A percentile compares a stretch with the other conserved stretches of the same genome.
phyloP scores from a whole-genome alignment of 2,797 vertebrate genomes.

The Melanotaenia maccullochi region DNA sequence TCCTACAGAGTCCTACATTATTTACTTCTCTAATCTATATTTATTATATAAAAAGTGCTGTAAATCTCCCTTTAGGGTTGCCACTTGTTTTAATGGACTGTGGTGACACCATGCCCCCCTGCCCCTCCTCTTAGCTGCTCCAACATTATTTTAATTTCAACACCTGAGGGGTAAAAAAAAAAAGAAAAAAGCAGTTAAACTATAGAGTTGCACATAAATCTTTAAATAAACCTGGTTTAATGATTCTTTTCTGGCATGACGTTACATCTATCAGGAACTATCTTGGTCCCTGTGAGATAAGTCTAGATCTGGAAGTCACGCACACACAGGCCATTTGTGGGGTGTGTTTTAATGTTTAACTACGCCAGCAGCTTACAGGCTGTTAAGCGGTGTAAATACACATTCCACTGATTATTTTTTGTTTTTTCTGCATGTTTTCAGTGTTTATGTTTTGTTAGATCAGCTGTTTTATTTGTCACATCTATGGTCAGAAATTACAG shows the following conservation, averaged over 20 bases:
- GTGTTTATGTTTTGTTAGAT: background rate
- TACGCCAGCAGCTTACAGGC: too few species aligned
- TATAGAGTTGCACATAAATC: slow-evolving; percentile 70
- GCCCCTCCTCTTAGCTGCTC: slow-evolving; percentile 35
- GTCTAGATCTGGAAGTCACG: background rate
- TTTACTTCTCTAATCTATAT: slow-evolving; percentile 63
- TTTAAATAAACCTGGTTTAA: slow-evolving; percentile 71
- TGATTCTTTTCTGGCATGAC: slow-evolving; percentile 47
- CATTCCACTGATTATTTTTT: background rate
- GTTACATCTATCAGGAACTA: slow-evolving; percentile 29
- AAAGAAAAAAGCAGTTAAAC: slow-evolving; percentile 71
- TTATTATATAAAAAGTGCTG: slow-evolving; percentile 42
- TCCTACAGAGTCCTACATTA: slow-evolving; percentile 40
- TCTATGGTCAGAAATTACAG: background rate
- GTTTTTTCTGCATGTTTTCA: background rate
- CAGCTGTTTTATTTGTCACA: slow-evolving; percentile 1
- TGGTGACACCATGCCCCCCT: slow-evolving; percentile 21
- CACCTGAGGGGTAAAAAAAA: slow-evolving; percentile 57
- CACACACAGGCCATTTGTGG: background rate
- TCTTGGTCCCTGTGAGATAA: slow-evolving; percentile 10
- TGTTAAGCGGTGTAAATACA: background rate
- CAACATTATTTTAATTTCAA: slow-evolving; percentile 70
- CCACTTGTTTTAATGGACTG: slow-evolving; percentile 51
- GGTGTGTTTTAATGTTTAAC: background rate
- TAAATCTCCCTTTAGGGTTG: slow-evolving; percentile 51